Base-by-base conservation (phyloP, 2,797 vertebrate genomes). In the Anas bahamensis region DNA sequence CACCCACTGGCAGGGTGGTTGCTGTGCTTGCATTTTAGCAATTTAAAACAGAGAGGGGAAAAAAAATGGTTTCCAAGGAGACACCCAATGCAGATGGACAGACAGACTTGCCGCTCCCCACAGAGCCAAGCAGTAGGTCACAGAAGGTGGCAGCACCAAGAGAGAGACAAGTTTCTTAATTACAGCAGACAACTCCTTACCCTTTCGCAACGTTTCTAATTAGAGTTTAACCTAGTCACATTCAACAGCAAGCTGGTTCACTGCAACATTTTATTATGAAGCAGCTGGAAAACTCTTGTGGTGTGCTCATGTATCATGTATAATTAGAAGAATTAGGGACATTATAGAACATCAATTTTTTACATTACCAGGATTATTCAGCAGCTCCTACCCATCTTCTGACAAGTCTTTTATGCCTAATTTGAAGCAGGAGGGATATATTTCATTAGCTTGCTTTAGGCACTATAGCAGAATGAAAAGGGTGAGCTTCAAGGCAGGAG, bases 311-410 rank as follows among this genome's bases (percentile, higher is more conserved):
- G 81, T 46, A 95, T 87, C 89, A 78, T 86, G 63, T 94, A 91
- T 92, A 94, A 94, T 95, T 93, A 90, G 85, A 85, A 93, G 88
- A 95, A 95, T 95, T 95, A 93, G 76, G 70, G 76, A 89, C 76
- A 63, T 92, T 81, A 93, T 14, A 86, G 84, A 92, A 95, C 15
- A 56, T 81, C 90, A 78, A 88, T 92, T 94, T 96, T 89, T 95
- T 39, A 89, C 79, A 88, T 86, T 90, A 92, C 90, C 31, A 64
- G 84, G 87, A 93, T 93, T 92, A 92, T 92, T 92, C 92, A 93
- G 86, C 86, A 93, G 90, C 86, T 94, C 74, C 92, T 77, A 59
- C 69, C 73, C 79, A 7, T 83, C 87, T 81, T 60, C 86, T 83
- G 60, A 90, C 87, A 87, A 89, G 84, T 86, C 79, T 91, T 93